Percentiles rank a stretch among this genome's conserved stretches.
Evolutionary conservation across 2,888 invertebrate species (phyloP).

Genomic region (Dinocampus coccinellae): DNA sequence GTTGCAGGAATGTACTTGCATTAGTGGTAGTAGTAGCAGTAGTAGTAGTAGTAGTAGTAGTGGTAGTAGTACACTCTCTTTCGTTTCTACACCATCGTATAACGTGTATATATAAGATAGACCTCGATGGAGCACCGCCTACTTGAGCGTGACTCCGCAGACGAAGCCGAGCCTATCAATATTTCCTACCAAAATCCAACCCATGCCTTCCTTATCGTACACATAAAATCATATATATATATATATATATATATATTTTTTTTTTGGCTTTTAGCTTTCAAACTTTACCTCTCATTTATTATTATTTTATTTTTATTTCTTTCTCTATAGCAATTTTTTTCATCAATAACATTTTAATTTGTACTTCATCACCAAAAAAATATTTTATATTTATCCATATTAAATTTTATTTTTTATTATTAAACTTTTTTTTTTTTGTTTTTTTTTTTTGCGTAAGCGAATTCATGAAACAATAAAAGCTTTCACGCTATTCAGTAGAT

Average conservation of each 20-base stretch:
- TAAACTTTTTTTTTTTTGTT: not conserved
- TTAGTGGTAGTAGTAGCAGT: not conserved
- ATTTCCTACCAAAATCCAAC: conserved; percentile 65
- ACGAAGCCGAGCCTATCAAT: conserved; percentile 68
- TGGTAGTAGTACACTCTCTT: conserved; percentile 34
- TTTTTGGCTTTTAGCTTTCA: not conserved
- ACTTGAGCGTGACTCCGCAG: conserved; percentile 69
- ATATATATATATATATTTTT: conserved; percentile 28
- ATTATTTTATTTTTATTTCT: conserved; percentile 14
- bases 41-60: not conserved
- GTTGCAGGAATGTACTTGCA: conserved; percentile 21
- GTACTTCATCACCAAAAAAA: too few species aligned
- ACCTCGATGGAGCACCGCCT: conserved; percentile 62
- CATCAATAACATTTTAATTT: too few species aligned
- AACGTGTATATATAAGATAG: conserved; percentile 53
- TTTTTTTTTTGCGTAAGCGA: conserved; percentile 35
- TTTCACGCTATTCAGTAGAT: conserved; percentile 41
- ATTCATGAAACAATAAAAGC: conserved; percentile 46
- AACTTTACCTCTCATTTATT: conserved; percentile 3
- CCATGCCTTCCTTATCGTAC: conserved; percentile 43
- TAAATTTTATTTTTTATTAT: too few species aligned
- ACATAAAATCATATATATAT: conserved; percentile 11
- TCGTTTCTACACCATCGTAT: conserved; percentile 29
- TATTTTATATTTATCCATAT: too few species aligned
- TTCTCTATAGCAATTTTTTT: conserved; percentile 6